Evolutionary conservation across 2,888 invertebrate genomes (phyloP), one percentile per base, ranked within the genome.

Genomic region (Amiota minor): DNA sequence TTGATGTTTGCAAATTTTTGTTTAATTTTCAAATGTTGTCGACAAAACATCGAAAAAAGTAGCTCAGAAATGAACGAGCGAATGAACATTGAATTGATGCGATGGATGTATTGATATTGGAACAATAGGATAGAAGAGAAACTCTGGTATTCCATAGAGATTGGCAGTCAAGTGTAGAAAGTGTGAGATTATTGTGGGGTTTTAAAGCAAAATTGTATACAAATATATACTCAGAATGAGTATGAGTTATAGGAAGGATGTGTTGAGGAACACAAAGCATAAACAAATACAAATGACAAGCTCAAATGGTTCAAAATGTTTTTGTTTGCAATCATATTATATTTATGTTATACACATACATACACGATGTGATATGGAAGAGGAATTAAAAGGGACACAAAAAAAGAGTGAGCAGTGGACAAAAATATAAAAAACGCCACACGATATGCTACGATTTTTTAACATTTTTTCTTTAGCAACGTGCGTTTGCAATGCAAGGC

Each of bases 281-380:
- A 76, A 71, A 76, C 65, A 75, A 69, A 79, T 76, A 84, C 79
- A 81, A 83, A 83, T 84, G 83, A 83, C 81, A 80, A 75, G 80
- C 80, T 80, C 80, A 84, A 82, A 86, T 80, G 81, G 79, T 77
- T 81, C 76, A 78, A 68, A 86, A 85, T 86, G 82, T 80, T 84
- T 79, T 86, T 85, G 79, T 86, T 84, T 78, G 80, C 82, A 80
- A 85, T 85, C 80, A 85, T 85, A 84, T 85, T 82, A 85, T 81
- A 86, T 84, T 85, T 84, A 86, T 85, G 85, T 80, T 80, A 73
- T 77, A 77, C 72, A 76, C 50, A 64, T 80, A 73, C 76, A 77
- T 73, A 76, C 50, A 64, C 64, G 50, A 23, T 23, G 35, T 35
- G 35, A 35, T 35, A 35, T 35, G 6, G 2, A 35, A 8, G 35